Evolutionary conservation across 2,797 vertebrate species (phyloP), one percentile per base, ranked within the genome.

Genomic region (Remorina albescens): DNA sequence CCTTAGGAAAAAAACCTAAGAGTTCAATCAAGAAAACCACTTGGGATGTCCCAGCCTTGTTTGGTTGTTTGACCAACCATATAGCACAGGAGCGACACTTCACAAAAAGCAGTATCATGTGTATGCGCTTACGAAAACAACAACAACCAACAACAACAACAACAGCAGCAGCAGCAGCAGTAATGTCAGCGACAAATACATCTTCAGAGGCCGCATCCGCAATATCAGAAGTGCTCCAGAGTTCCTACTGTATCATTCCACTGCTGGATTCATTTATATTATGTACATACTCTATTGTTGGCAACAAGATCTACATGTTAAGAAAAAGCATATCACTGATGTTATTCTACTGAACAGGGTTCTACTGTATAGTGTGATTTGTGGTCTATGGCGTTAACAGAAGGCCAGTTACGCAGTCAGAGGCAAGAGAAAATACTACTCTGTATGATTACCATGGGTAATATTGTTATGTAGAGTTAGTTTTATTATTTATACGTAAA

Each of bases 381-480:
- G 93, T 94, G 88, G 90, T 92, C 86, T 81, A 85, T 89, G 71
- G 87, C 72, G 59, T 88, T 72, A 91, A 89, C 51, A 82, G 81
- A 89, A 77, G 79, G 89, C 85, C 87, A 83, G 86, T 86, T 88
- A 67, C 84, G 76, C 81, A 86, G 85, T 72, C 19, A 81, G 80
- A 77, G 85, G 90, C 86, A 83, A 91, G 91, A 91, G 89, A 92
- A 92, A 93, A 92, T 91, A 89, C 82, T 92, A 93, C 91, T 93
- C 86, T 91, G 91, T 94, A 92, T 84, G 86, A 93, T 91, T 92
- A 89, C 90, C 90, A 90, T 85, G 90, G 89, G 85, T 93, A 88
- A 92, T 92, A 94, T 91, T 93, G 90, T 93, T 93, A 92, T 91
- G 91, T 93, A 93, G 92, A 93, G 87, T 91, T 94, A 92, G 90